phyloP scores from a whole-genome alignment of 2,113 vertebrate genomes.

The Vanacampus margaritifer region DNA sequence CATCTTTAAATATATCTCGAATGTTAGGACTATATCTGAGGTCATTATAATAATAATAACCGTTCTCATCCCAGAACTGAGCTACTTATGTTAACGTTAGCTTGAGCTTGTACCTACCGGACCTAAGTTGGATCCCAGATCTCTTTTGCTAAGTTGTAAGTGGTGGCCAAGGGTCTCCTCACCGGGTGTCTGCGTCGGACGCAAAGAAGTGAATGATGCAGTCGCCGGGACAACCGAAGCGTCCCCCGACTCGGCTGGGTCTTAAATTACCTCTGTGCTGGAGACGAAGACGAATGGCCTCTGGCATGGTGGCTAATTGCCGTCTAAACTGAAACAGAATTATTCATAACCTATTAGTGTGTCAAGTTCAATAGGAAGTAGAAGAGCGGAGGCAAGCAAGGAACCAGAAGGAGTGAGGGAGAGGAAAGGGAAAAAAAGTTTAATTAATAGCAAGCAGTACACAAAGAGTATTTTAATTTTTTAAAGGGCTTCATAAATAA shows the following conservation, averaged over 20 bases:
- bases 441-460: slow-evolving; percentile 73
- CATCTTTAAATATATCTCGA: background rate
- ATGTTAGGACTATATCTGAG: background rate
- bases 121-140: background rate
- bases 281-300: slow-evolving; percentile 67
- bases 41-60: background rate
- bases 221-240: slow-evolving; percentile 31
- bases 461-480: slow-evolving; percentile 68
- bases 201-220: slow-evolving; percentile 32
- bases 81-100: background rate
- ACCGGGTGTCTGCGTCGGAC: slow-evolving; percentile 27
- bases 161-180: slow-evolving; percentile 18
- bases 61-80: background rate
- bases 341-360: slow-evolving; percentile 80
- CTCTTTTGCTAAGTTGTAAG: background rate
- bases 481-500: slow-evolving; percentile 77
- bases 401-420: slow-evolving; percentile 44
- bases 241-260: slow-evolving; percentile 40
- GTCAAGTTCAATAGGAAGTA: slow-evolving; percentile 70
- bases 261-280: slow-evolving; percentile 61
- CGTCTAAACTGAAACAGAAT: slow-evolving; percentile 76
- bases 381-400: slow-evolving; percentile 9
- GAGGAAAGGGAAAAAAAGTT: slow-evolving; percentile 61
- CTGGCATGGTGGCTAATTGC: slow-evolving; percentile 72
- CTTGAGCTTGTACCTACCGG: background rate